These are phyloP conservation scores for Scaptomyza reducta DNA, from an alignment of 2,888 invertebrate species.

Conservation along the genomic window DNA sequence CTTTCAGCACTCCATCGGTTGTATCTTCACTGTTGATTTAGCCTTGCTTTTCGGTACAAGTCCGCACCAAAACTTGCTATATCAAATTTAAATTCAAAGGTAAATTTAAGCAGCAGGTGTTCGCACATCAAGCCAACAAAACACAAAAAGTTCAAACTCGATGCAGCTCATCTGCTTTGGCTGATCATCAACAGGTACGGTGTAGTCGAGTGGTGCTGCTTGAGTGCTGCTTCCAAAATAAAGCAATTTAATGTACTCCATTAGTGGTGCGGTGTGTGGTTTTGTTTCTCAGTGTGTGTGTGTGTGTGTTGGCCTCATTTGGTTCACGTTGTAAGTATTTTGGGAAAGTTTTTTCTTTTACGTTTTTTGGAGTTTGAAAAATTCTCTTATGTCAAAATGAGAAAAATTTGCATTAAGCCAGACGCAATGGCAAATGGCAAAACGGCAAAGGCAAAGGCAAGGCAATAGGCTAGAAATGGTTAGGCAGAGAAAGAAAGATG, in stretches of 20 bases:
- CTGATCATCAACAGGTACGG: conserved; percentile 54
- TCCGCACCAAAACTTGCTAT: conserved; percentile 58
- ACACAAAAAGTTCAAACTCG: conserved; percentile 9
- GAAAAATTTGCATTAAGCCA: conserved; percentile 65
- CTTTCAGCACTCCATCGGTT: background rate
- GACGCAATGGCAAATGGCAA: conserved; percentile 23
- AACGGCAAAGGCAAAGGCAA: conserved; percentile 18
- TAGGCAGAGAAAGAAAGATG: conserved; percentile 25
- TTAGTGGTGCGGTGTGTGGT: conserved; percentile 69
- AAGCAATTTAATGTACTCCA: conserved; percentile 82
- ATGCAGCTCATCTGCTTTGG: conserved; percentile 62
- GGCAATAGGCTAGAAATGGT: conserved; percentile 32
- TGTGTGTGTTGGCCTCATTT: conserved; percentile 63
- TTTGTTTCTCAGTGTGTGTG: background rate
- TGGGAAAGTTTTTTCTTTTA: conserved; percentile 55
- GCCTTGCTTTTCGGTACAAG: conserved; percentile 53
- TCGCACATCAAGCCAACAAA: conserved; percentile 34
- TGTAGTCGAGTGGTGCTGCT: conserved; percentile 26
- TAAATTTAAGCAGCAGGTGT: conserved; percentile 77
- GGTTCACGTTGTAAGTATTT: conserved; percentile 47
- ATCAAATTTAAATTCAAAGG: conserved; percentile 72
- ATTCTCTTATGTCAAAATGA: conserved; percentile 64
- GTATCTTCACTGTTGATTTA: conserved; percentile 18
- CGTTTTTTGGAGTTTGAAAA: conserved; percentile 55
- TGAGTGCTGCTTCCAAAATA: conserved; percentile 61